Evolutionary conservation across 2,797 vertebrate species (phyloP).

Genomic region (Chaenodraco wilsoni): DNA sequence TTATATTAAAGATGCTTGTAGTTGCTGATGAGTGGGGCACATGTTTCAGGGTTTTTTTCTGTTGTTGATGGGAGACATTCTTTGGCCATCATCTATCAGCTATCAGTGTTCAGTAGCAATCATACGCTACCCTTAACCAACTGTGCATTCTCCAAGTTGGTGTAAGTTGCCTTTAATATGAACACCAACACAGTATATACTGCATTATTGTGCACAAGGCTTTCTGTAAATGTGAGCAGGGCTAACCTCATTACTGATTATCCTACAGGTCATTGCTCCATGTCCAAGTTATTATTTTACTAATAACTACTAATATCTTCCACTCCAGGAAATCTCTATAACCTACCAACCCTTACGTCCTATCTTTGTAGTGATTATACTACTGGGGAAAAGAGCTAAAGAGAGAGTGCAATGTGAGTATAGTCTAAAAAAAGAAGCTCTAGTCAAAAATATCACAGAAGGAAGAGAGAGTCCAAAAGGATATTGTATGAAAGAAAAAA

Average conservation of each 20-base stretch:
- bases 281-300: too few species aligned
- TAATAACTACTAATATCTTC: too few species aligned
- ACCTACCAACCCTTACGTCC: neutral
- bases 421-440: neutral
- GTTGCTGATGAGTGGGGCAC: neutral
- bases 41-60: neutral
- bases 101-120: too few species aligned
- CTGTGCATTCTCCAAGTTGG: too few species aligned
- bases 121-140: too few species aligned
- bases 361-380: neutral
- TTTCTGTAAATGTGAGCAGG: too few species aligned
- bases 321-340: neutral
- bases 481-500: neutral
- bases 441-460: neutral
- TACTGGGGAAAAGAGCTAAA: neutral
- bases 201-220: too few species aligned
- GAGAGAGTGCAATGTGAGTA: neutral
- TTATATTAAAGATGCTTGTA: neutral
- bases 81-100: too few species aligned
- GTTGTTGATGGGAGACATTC: neutral
- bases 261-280: too few species aligned
- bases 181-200: too few species aligned
- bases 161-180: too few species aligned
- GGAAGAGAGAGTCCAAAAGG: neutral
- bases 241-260: too few species aligned